phyloP scores from a whole-genome alignment of 2,113 vertebrate species.

The Sterrhoptilus dennistouni region DNA sequence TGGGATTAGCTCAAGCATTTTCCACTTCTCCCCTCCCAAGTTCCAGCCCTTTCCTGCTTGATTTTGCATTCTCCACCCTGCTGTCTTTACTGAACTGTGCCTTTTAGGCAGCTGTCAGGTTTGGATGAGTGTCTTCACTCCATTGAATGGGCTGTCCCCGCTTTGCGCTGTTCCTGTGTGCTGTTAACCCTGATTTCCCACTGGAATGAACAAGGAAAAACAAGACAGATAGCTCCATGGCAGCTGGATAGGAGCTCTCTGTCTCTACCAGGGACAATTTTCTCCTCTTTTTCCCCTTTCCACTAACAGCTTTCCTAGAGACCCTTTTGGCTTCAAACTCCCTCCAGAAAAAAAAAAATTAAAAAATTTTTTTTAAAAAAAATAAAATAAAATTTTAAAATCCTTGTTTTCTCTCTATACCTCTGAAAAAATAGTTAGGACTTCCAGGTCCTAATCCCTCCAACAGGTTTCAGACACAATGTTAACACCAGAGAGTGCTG shows the following conservation, averaged over 20 bases:
- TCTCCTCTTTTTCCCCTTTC: not conserved
- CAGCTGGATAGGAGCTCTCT: not conserved
- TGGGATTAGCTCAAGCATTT: not conserved
- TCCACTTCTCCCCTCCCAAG: not conserved
- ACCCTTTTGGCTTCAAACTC: not conserved
- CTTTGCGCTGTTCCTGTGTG: not conserved
- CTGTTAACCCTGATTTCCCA: conserved; percentile 45
- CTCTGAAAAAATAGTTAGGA: not conserved
- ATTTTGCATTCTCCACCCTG: not conserved
- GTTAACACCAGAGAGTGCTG: not conserved
- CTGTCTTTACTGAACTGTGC: not conserved
- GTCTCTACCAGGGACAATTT: not conserved
- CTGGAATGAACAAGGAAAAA: not conserved
- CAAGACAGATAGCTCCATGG: not conserved
- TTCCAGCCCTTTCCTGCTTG: not conserved
- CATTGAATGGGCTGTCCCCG: not conserved
- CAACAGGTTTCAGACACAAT: not conserved
- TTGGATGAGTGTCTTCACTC: conserved; percentile 35
- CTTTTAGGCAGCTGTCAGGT: conserved; percentile 43
- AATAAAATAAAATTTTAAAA: too few species aligned
- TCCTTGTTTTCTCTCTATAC: not conserved
- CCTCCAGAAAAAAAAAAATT: not conserved
- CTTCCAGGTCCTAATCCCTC: not conserved
- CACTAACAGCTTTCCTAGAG: not conserved
- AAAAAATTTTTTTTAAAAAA: not conserved